phyloP scores from a whole-genome alignment of 2,888 invertebrate species.

The Cybosia mesomella region DNA sequence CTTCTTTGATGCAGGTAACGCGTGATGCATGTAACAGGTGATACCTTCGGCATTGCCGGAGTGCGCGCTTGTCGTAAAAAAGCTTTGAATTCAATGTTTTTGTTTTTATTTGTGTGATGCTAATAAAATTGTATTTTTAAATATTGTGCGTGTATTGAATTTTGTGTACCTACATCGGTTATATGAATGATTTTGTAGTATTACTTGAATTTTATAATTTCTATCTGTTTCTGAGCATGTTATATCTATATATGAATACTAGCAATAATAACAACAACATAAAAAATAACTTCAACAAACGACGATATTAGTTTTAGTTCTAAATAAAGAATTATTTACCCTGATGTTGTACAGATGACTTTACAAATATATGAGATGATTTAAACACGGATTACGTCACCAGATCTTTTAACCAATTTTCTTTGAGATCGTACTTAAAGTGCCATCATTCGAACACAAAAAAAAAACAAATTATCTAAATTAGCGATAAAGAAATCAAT shows the following conservation, averaged over 20 bases:
- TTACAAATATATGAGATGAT: neutral
- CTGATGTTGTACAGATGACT: neutral
- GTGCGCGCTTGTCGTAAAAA: too few species aligned
- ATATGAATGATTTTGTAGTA: neutral
- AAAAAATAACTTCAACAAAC: neutral
- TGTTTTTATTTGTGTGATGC: neutral
- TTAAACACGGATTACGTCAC: neutral
- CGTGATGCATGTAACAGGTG: too few species aligned
- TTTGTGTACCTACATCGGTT: neutral
- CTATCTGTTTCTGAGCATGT: too few species aligned
- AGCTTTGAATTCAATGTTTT: neutral
- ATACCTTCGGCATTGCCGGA: too few species aligned
- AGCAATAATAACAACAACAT: too few species aligned
- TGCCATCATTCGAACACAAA: neutral
- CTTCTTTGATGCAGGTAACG: neutral
- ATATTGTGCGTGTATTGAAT: neutral
- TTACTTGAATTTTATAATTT: too few species aligned
- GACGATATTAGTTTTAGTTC: neutral
- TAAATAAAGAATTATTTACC: neutral
- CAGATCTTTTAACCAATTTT: neutral
- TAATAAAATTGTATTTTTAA: neutral
- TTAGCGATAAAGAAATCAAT: too few species aligned
- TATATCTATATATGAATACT: too few species aligned
- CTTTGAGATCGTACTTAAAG: neutral
- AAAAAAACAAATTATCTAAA: too few species aligned